Percentiles rank a stretch among this genome's conserved stretches.
phyloP scores from a whole-genome alignment of 2,888 invertebrate genomes.

The Erebia epiphron region DNA sequence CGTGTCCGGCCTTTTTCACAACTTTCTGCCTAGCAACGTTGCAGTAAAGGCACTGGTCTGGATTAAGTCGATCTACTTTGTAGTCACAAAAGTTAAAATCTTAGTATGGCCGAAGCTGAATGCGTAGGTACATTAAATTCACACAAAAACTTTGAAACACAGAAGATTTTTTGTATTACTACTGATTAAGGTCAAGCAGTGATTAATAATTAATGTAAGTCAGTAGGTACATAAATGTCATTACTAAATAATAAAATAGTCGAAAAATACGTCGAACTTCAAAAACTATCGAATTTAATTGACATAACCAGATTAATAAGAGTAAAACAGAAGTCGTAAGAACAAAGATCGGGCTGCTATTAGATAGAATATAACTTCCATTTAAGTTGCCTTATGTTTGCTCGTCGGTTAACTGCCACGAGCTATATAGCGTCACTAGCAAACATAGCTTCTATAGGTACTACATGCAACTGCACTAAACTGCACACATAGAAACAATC shows the following conservation, averaged over 20 bases:
- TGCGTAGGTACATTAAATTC: background rate
- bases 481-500: constrained; percentile 48
- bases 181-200: no score
- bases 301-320: background rate
- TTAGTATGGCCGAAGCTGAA: background rate
- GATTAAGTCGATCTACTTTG: no score
- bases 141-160: background rate
- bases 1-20: constrained; percentile 41
- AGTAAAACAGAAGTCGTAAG: background rate
- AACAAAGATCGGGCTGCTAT: constrained; percentile 3
- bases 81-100: no score
- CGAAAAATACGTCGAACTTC: no score
- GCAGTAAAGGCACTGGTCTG: constrained; percentile 2
- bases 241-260: no score
- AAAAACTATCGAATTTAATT: background rate
- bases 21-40: constrained; percentile 31
- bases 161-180: background rate
- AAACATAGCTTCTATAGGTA: constrained; percentile 37
- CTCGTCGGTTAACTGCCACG: constrained; percentile 45
- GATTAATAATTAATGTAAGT: no score
- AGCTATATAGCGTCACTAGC: constrained; percentile 43
- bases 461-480: constrained; percentile 46
- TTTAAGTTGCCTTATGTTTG: constrained; percentile 36
- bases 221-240: no score
- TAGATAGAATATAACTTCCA: constrained; percentile 17